Evolutionary conservation across 2,888 invertebrate species (phyloP).

Genomic region (Pandemis cinnamomeana): DNA sequence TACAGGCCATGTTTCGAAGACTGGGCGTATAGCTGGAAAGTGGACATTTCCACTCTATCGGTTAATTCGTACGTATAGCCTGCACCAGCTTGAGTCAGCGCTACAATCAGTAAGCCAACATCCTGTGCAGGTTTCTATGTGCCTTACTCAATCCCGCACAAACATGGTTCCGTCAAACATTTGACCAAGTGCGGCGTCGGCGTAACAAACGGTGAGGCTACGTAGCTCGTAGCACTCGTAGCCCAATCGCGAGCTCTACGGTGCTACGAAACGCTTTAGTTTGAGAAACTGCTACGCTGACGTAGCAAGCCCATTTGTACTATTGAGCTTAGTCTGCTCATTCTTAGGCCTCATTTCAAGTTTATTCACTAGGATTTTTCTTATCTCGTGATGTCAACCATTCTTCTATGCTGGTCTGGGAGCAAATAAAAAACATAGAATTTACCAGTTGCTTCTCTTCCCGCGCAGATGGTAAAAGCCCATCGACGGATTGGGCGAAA

Average conservation of each 20-base stretch:
- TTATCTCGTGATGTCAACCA: no score
- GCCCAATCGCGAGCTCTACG: constrained; percentile 53
- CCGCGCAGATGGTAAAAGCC: no score
- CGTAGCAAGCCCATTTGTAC: constrained; percentile 47
- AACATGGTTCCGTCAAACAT: constrained; percentile 4
- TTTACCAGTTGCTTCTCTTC: no score
- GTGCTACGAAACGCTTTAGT: constrained; percentile 58
- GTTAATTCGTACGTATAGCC: no score
- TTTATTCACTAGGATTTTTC: not conserved
- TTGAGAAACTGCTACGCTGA: constrained; percentile 53
- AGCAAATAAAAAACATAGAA: no score
- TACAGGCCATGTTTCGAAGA: no score
- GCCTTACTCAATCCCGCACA: not conserved
- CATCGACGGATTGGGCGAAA: no score
- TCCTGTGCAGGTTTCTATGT: not conserved
- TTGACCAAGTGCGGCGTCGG: constrained; percentile 13
- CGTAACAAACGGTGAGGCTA: constrained; percentile 6
- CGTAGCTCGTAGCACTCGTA: constrained; percentile 19
- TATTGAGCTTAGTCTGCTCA: not conserved
- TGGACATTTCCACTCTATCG: no score
- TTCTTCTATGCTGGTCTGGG: no score
- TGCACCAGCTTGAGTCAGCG: not conserved
- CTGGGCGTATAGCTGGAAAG: no score
- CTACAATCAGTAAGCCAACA: not conserved
- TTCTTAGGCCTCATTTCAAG: not conserved